Conservation (phyloP, 2,113 vertebrate genomes). For the Galemys pyrenaicus region DNA sequence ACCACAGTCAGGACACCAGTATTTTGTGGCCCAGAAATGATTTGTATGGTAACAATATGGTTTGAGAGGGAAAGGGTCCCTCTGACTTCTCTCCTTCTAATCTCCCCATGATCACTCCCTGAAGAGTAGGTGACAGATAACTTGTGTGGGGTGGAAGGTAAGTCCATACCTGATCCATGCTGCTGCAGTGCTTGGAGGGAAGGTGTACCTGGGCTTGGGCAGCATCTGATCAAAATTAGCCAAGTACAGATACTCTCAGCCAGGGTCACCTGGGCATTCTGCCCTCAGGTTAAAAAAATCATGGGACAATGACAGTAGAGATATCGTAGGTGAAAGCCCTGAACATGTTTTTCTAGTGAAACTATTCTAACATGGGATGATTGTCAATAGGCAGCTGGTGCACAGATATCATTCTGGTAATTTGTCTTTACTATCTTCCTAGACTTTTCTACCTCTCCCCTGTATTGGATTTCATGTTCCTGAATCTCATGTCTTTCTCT, state of each 20-base stretch:
- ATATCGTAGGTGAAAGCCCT: not conserved
- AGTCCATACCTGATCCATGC: not conserved
- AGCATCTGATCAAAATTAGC: not conserved
- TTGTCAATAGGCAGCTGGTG: not conserved
- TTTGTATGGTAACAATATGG: not conserved
- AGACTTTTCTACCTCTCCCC: not conserved
- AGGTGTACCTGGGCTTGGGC: not conserved
- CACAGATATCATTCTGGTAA: not conserved
- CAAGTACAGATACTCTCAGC: not conserved
- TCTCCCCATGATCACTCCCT: not conserved
- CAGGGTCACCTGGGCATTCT: conserved; percentile 4
- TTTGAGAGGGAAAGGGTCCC: not conserved
- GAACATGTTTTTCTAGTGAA: conserved; percentile 12
- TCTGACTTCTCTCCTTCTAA: conserved; percentile 33
- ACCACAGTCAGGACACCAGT: not conserved
- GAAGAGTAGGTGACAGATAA: not conserved
- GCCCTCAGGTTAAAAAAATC: not conserved
- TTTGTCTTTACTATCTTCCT: conserved; percentile 1
- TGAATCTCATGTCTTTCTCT: not conserved
- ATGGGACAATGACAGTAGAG: not conserved
- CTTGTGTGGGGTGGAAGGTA: not conserved
- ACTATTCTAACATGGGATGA: not conserved
- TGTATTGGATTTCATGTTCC: not conserved
- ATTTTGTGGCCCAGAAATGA: not conserved
- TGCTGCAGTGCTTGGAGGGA: not conserved